These are phyloP conservation scores for Heteronetta atricapilla DNA, from an alignment of 2,113 vertebrate genomes.

Conservation along the genomic window DNA sequence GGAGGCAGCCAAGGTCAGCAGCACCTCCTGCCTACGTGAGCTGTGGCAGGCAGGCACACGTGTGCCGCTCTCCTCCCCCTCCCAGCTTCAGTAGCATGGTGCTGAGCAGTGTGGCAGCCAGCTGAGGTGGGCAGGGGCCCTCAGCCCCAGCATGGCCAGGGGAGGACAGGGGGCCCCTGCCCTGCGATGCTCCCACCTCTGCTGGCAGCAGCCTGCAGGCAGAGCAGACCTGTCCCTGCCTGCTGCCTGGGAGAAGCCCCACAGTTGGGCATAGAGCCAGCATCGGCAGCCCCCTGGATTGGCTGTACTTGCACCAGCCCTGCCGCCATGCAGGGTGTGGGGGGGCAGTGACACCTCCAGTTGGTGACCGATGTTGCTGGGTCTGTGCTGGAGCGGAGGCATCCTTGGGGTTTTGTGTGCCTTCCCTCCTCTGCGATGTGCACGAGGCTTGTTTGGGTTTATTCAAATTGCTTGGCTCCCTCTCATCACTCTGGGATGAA, in stretches of 20 bases:
- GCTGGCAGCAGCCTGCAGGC: background rate
- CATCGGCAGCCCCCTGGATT: accelerated
- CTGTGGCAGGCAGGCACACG: background rate
- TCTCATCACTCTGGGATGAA: background rate
- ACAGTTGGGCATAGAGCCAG: accelerated
- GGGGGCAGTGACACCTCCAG: no score
- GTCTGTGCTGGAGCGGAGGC: background rate
- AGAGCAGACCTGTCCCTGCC: background rate
- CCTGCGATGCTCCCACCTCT: accelerated
- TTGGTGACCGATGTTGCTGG: background rate
- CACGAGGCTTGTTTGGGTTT: background rate
- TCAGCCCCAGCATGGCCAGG: background rate
- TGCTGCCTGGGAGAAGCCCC: background rate
- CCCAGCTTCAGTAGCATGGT: background rate
- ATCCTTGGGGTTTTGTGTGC: background rate
- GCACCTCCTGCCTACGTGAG: conserved; percentile 45
- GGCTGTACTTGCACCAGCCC: accelerated
- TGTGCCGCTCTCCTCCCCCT: background rate
- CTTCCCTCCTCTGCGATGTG: accelerated
- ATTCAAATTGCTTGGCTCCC: background rate
- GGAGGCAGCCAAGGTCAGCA: background rate
- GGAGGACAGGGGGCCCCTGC: background rate
- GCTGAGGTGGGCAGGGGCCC: background rate
- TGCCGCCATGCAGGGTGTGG: accelerated
- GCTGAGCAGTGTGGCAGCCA: background rate